A percentile compares a stretch with the other conserved stretches of the same genome.
These are phyloP conservation scores for Dermochelys coriacea DNA, from an alignment of 2,797 vertebrate species.

Conservation along the genomic window DNA sequence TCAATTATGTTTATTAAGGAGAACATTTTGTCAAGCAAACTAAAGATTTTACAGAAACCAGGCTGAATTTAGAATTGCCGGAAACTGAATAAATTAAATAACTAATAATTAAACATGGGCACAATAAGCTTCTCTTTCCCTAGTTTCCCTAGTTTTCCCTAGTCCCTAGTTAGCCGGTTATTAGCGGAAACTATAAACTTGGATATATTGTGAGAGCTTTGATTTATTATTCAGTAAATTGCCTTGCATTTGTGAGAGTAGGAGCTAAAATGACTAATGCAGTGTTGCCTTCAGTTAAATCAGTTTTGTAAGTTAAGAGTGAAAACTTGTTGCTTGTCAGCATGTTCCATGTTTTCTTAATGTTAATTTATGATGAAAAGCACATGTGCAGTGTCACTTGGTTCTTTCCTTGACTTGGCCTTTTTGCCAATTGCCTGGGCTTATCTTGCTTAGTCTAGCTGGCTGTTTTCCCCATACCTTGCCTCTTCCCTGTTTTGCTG, in stretches of 20 bases:
- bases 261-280: conserved; percentile 3
- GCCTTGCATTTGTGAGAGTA: not conserved
- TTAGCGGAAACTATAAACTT: not conserved
- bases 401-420: not conserved
- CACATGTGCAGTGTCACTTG: not conserved
- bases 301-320: conserved; percentile 3
- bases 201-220: not conserved
- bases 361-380: conserved; percentile 43
- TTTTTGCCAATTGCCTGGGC: not conserved
- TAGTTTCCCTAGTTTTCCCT: too few relatives aligned
- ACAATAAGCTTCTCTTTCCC: not conserved
- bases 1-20: not conserved
- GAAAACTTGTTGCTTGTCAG: conserved; percentile 53
- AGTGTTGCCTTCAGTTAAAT: conserved; percentile 36
- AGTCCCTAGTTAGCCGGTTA: not conserved
- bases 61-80: not conserved
- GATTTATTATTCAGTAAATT: not conserved
- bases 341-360: conserved; percentile 41
- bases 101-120: not conserved
- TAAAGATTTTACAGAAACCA: not conserved
- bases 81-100: not conserved
- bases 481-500: not conserved
- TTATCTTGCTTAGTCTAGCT: not conserved
- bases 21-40: not conserved
- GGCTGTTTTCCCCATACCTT: not conserved